Conservation (phyloP, 2,888 invertebrate genomes). For the Drosophila hamatofila region DNA sequence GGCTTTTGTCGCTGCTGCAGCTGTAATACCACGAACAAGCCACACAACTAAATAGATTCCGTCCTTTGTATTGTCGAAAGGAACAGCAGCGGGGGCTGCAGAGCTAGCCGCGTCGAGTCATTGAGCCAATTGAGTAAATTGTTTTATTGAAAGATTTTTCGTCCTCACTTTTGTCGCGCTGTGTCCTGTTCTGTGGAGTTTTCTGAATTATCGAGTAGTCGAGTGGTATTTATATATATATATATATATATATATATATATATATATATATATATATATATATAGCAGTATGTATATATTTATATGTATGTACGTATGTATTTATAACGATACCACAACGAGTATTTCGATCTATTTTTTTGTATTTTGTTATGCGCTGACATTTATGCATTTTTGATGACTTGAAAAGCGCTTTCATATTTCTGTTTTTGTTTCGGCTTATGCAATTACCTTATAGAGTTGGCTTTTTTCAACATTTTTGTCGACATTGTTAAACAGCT, state of each 20-base stretch:
- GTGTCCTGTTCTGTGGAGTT: conserved; percentile 7
- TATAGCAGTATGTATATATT: background rate
- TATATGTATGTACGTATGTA: too few relatives aligned
- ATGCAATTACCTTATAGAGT: conserved; percentile 16
- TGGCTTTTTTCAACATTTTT: too few relatives aligned
- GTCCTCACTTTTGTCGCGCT: conserved; percentile 32
- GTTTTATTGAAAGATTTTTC: conserved; percentile 81
- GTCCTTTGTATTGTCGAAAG: conserved; percentile 35
- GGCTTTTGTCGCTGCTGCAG: conserved; percentile 34
- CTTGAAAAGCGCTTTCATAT: conserved; percentile 37
- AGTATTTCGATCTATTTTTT: conserved; percentile 15
- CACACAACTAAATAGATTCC: conserved; percentile 77
- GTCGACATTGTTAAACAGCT: background rate
- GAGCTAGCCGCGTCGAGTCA: conserved; percentile 70
- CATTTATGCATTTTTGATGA: conserved; percentile 76
- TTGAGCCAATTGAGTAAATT: conserved; percentile 83
- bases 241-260: conserved; percentile 6
- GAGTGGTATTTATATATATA: conserved; percentile 4
- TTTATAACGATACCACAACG: conserved; percentile 13
- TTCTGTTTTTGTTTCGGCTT: conserved; percentile 17
- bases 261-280: conserved; percentile 12
- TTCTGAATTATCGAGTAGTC: conserved; percentile 38
- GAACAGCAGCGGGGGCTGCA: conserved; percentile 40
- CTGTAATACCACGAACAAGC: conserved; percentile 61
- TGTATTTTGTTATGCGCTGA: conserved; percentile 44